Evolutionary conservation across 2,797 vertebrate species (phyloP), one percentile per base, ranked within the genome.

Genomic region (Thunnus albacares): DNA sequence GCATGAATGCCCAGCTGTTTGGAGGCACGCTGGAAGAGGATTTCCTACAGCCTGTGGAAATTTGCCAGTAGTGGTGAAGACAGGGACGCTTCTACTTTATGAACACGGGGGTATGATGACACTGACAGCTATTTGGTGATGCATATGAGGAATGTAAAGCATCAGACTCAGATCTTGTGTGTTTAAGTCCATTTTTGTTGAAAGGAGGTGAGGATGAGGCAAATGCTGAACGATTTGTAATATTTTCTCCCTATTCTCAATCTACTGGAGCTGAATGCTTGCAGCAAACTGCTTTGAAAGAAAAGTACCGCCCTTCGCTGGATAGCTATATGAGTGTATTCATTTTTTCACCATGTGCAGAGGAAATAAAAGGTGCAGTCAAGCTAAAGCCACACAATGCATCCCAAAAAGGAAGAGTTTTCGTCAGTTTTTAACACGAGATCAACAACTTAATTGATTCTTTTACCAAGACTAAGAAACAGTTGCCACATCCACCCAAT

Each of bases 41-140:
- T 83, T 78, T 77, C n/a, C 55, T 68, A 18, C 70, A 76, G 86
- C 64, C 63, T 64, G 71, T 79, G 85, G 88, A 91, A 43, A 51
- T 87, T 35, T 82, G 61, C 79, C 83, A 73, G 24, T 5, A 56
- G 41, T 66, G 72, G 45, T 80, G 87, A 84, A 77, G 86, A 84
- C 35, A 65, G 57, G 74, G 77, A 73, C 41, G 56, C 51, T 72
- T 65, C 75, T 22, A 24, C 26, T 64, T 70, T 45, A 47, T 84
- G 49, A 84, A 38, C 33, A 79, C n/a, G 58, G 33, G 30, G 71
- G 63, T 60, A 71, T 74, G 73, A 76, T 26, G 38, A 43, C 20
- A 51, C 6, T 47, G 13, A 47, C 59, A 73, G 2, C 59, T 77
- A 24, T 72, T 66, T 75, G 10, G 7, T 75, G 68, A 76, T 75